A percentile compares a stretch with the other conserved stretches of the same genome.
Evolutionary conservation across 2,113 vertebrate species (phyloP).

Genomic region (Motacilla tschutschensis): DNA sequence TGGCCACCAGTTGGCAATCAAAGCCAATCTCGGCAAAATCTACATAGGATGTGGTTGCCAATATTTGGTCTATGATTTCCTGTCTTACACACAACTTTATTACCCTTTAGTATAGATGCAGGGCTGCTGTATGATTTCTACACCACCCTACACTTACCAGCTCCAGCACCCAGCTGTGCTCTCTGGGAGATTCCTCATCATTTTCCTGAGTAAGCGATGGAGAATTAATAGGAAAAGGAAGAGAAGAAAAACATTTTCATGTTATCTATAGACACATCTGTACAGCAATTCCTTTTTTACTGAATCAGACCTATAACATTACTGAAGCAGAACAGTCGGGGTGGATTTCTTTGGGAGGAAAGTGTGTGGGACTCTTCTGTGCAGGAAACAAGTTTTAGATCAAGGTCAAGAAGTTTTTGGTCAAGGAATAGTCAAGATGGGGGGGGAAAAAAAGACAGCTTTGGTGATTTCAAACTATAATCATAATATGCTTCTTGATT

Average conservation of each 20-base stretch:
- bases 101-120: not conserved
- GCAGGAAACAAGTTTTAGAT: not conserved
- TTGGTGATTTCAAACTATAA: not conserved
- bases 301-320: not conserved
- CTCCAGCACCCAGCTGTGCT: not conserved
- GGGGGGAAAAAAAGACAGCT: not conserved
- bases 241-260: not conserved
- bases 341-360: not conserved
- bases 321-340: not conserved
- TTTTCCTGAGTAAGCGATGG: not conserved
- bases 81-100: not conserved
- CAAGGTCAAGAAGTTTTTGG: no score
- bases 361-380: not conserved
- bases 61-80: not conserved
- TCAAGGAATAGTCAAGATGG: not conserved
- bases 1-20: constrained; percentile 2
- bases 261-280: not conserved
- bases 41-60: not conserved
- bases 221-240: not conserved
- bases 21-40: not conserved
- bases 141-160: not conserved
- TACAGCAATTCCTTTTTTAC: not conserved
- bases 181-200: not conserved
- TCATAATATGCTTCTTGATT: not conserved
- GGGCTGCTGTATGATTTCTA: not conserved